A percentile compares a stretch with the other conserved stretches of the same genome.
phyloP scores from a whole-genome alignment of 1,140 invertebrate genomes.

The Bombus haemorrhoidalis region DNA sequence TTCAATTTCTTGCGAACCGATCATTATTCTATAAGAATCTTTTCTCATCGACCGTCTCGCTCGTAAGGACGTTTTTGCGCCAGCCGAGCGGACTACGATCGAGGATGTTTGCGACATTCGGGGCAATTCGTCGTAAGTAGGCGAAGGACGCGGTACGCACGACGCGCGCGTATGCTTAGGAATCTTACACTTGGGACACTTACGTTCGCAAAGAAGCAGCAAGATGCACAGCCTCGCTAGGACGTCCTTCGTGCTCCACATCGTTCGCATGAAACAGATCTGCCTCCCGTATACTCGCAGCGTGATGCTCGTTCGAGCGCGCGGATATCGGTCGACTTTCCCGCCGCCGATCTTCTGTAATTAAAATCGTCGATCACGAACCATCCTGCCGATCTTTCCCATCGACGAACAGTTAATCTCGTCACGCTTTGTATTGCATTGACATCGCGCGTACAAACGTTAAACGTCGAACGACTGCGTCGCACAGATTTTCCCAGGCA shows the following conservation, averaged over 20 bases:
- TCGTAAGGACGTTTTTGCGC: not conserved
- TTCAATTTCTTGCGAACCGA: rapidly evolving
- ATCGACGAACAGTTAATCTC: too few relatives aligned
- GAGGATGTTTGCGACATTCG: not conserved
- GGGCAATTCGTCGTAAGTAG: constrained; percentile 29
- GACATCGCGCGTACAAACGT: too few relatives aligned
- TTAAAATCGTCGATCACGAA: not conserved
- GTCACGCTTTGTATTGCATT: too few relatives aligned
- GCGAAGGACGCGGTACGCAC: constrained; percentile 36
- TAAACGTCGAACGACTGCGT: too few relatives aligned
- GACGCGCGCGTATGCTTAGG: too few relatives aligned
- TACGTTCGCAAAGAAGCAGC: constrained; percentile 56
- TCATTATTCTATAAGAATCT: too few relatives aligned
- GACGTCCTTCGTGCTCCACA: constrained; percentile 32
- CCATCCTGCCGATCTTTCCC: not conserved
- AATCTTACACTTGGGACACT: constrained; percentile 56
- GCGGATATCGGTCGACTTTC: not conserved
- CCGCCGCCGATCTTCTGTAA: not conserved
- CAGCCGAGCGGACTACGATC: not conserved
- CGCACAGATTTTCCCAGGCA: too few relatives aligned
- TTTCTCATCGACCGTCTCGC: too few relatives aligned
- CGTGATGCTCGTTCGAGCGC: not conserved
- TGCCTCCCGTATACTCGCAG: not conserved
- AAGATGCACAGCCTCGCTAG: constrained; percentile 54
- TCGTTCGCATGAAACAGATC: constrained; percentile 3